Evolutionary conservation across 2,113 vertebrate species (phyloP).

Genomic region (Anolis carolinensis): DNA sequence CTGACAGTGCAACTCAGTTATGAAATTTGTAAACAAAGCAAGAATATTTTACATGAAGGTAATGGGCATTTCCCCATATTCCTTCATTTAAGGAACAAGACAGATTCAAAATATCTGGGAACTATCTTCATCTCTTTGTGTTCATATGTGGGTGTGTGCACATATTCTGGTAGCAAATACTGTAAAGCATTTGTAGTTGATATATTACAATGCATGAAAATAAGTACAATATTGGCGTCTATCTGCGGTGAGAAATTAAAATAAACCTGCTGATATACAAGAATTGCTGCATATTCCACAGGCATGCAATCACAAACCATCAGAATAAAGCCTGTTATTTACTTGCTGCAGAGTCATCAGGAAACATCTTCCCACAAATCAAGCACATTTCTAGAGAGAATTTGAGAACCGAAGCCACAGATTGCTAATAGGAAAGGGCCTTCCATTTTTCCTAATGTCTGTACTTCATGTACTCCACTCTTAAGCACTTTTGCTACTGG

Average conservation of each 20-base stretch:
- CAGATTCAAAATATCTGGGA: conserved; percentile 6
- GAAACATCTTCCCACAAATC: conserved; percentile 45
- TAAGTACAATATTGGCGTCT: conserved; percentile 25
- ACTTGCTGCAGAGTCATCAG: conserved; percentile 61
- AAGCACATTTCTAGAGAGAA: conserved; percentile 38
- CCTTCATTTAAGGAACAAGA: conserved; percentile 13
- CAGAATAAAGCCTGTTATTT: conserved; percentile 61
- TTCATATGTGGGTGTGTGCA: background rate
- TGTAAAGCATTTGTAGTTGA: conserved; percentile 1
- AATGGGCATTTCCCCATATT: conserved; percentile 8
- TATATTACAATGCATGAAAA: background rate
- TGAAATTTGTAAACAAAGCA: conserved; percentile 14
- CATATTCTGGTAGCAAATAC: background rate
- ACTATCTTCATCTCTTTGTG: conserved; percentile 12
- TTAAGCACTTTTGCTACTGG: conserved; percentile 1
- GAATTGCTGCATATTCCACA: conserved; percentile 28
- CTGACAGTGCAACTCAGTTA: conserved; percentile 6
- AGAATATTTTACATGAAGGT: background rate
- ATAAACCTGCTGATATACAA: conserved; percentile 46
- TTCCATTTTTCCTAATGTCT: background rate
- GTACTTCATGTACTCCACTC: background rate
- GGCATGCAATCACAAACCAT: conserved; percentile 33
- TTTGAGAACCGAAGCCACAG: conserved; percentile 23
- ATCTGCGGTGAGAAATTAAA: conserved; percentile 29
- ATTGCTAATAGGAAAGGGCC: conserved; percentile 22